phyloP scores from a whole-genome alignment of 2,797 vertebrate genomes.

The Syngnathus acus region DNA sequence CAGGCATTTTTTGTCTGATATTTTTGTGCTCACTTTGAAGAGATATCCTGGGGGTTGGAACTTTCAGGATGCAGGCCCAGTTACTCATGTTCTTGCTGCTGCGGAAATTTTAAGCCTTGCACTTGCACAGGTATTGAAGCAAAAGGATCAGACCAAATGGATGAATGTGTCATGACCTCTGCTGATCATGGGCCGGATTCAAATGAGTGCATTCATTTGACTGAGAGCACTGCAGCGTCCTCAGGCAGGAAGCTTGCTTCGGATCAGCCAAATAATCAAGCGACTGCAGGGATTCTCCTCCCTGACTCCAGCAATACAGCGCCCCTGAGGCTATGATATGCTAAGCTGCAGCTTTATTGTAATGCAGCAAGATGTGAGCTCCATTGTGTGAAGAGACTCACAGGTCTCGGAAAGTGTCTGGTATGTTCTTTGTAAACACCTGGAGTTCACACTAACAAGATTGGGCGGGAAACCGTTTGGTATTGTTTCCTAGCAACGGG shows the following conservation, averaged over 20 bases:
- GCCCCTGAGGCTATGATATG: slow-evolving; percentile 34
- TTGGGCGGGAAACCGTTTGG: slow-evolving; percentile 13
- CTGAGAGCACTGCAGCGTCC: slow-evolving; percentile 38
- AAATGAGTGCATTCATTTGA: slow-evolving; percentile 8
- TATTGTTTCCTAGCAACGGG: slow-evolving; percentile 48
- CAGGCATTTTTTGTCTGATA: slow-evolving; percentile 19
- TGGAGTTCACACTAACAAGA: slow-evolving; percentile 18
- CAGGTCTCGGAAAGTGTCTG: slow-evolving; percentile 15
- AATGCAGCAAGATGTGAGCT: slow-evolving; percentile 40
- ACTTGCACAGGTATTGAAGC: not conserved
- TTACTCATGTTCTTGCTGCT: not conserved
- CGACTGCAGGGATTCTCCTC: slow-evolving; percentile 34
- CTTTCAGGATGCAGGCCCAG: not conserved
- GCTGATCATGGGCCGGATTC: not conserved
- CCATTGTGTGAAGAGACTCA: slow-evolving; percentile 21
- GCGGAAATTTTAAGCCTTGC: not conserved
- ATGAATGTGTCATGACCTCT: not conserved
- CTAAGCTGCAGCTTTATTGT: slow-evolving; percentile 51
- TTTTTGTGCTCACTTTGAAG: slow-evolving; percentile 16
- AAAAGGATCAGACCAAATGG: not conserved
- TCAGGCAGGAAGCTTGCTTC: slow-evolving; percentile 29
- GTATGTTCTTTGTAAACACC: slow-evolving; percentile 9
- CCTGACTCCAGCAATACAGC: slow-evolving; percentile 34
- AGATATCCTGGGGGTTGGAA: slow-evolving; percentile 16
- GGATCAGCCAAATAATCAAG: slow-evolving; percentile 48